Conservation (phyloP, 1,140 invertebrate species). For the Aphidius gifuensis region DNA sequence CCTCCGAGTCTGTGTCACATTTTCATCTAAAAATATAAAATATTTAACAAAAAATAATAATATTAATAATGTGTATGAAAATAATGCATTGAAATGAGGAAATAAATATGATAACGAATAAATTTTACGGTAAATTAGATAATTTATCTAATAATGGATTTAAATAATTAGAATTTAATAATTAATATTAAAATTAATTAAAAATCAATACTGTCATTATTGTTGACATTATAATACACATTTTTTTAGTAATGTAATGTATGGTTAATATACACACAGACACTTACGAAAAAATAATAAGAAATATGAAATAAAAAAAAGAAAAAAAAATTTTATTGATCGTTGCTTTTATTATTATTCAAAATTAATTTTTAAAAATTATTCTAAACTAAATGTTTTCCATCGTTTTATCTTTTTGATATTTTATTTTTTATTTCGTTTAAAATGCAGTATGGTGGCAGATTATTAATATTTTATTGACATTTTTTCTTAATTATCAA, state of each 20-base stretch:
- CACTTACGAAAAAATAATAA: constrained; percentile 24
- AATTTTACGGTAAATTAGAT: constrained; percentile 3
- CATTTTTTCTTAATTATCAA: constrained; percentile 1
- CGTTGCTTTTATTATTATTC: constrained; percentile 22
- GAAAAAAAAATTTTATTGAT: constrained; percentile 28
- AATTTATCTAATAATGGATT: constrained; percentile 31
- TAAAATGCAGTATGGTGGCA: too few relatives aligned
- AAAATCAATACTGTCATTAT: constrained; percentile 27
- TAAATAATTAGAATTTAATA: constrained; percentile 28
- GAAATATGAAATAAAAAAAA: background rate
- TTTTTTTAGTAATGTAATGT: constrained; percentile 28
- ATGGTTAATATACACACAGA: constrained; percentile 37
- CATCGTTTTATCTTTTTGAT: too few relatives aligned
- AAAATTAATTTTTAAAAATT: too few relatives aligned
- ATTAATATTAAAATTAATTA: constrained; percentile 17
- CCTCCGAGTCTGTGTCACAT: too few relatives aligned
- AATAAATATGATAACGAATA: constrained; percentile 35
- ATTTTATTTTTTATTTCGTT: too few relatives aligned
- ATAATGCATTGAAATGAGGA: constrained; percentile 29
- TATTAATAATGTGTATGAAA: constrained; percentile 1
- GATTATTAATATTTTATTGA: background rate
- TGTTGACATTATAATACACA: constrained; percentile 31
- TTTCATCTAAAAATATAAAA: too few relatives aligned
- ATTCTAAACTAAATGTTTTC: too few relatives aligned
- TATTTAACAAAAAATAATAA: too few relatives aligned